Percentiles rank a stretch among this genome's conserved stretches.
Conservation (phyloP, 2,888 invertebrate species). For the Ormyrus rosae region DNA sequence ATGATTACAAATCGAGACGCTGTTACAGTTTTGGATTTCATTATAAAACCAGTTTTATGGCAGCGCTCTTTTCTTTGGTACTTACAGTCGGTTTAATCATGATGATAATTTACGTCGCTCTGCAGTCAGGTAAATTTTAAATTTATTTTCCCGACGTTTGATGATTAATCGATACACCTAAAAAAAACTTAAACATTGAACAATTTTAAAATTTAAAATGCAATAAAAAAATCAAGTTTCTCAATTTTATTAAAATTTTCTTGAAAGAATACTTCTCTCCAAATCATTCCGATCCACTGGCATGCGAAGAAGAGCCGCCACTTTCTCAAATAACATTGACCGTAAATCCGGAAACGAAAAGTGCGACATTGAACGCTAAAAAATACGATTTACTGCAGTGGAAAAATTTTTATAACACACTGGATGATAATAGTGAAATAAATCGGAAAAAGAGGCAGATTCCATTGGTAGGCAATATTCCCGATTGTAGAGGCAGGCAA, state of each 20-base stretch:
- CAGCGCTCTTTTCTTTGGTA: neutral
- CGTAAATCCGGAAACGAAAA: neutral
- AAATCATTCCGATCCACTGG: neutral
- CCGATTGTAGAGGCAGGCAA: conserved; percentile 26
- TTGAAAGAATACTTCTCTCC: neutral
- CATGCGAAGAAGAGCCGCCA: neutral
- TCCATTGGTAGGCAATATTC: neutral
- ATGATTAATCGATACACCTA: too few relatives aligned
- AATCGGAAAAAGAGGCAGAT: conserved; percentile 37
- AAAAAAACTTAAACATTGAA: too few relatives aligned
- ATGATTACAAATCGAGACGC: conserved; percentile 6
- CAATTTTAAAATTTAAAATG: too few relatives aligned
- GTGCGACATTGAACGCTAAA: neutral
- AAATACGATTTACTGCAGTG: neutral
- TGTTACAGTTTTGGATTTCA: conserved; percentile 5
- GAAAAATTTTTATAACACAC: neutral
- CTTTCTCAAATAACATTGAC: neutral
- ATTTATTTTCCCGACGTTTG: too few relatives aligned
- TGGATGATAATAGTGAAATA: neutral
- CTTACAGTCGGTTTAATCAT: conserved; percentile 30
- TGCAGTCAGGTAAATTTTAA: conserved; percentile 31
- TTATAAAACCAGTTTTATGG: conserved; percentile 25
- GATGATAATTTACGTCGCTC: conserved; percentile 25
- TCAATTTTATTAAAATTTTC: neutral
- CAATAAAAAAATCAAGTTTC: too few relatives aligned